Evolutionary conservation across 2,797 vertebrate genomes (phyloP).

Genomic region (Staurois parvus): DNA sequence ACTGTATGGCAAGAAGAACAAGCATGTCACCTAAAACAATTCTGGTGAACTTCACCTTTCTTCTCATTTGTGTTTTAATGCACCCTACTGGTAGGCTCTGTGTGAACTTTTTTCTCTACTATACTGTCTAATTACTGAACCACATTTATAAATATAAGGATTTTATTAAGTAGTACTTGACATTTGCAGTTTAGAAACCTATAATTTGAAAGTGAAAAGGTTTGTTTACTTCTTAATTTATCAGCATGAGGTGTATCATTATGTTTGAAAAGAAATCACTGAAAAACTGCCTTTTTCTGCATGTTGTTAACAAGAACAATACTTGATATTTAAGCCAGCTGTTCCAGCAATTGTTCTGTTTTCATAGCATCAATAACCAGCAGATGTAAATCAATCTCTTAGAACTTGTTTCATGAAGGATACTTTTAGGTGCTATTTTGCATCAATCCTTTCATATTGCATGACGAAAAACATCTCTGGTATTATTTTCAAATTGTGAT

Average conservation of each 20-base stretch:
- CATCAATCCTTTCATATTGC: neutral
- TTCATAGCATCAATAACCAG: conserved; percentile 57
- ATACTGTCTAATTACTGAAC: conserved; percentile 43
- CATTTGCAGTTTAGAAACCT: conserved; percentile 62
- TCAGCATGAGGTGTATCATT: conserved; percentile 64
- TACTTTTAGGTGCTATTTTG: neutral
- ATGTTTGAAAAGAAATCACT: conserved; percentile 66
- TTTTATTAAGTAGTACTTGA: conserved; percentile 65
- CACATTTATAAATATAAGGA: conserved; percentile 59
- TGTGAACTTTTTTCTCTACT: conserved; percentile 8
- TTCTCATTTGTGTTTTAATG: neutral
- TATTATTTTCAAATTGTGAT: neutral
- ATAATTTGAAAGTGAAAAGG: conserved; percentile 65
- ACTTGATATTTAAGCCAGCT: conserved; percentile 56
- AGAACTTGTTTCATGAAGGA: conserved; percentile 15
- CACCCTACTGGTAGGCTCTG: conserved; percentile 1
- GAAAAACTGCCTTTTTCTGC: conserved; percentile 63
- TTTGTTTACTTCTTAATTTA: conserved; percentile 70
- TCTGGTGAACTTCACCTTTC: neutral
- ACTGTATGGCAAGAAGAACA: neutral
- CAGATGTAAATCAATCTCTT: conserved; percentile 37
- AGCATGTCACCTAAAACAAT: neutral
- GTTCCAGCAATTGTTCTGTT: conserved; percentile 60
- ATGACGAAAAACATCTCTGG: neutral
- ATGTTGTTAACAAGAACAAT: conserved; percentile 63